phyloP scores from a whole-genome alignment of 2,888 invertebrate species.

The Andrena praecox region DNA sequence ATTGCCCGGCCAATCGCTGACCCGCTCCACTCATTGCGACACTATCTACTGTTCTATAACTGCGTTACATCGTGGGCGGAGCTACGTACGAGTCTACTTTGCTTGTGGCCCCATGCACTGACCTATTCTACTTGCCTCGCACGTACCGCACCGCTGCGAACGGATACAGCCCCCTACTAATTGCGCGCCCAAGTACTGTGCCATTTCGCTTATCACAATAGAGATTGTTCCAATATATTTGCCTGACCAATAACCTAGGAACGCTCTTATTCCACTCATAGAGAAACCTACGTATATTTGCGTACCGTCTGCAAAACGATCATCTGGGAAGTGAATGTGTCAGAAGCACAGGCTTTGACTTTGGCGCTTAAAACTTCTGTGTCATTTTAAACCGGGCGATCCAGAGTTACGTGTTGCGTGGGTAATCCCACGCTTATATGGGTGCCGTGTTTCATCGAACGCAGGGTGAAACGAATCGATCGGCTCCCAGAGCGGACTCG shows the following conservation, averaged over 20 bases:
- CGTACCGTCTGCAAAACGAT: background rate
- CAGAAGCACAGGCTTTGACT: background rate
- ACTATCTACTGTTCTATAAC: background rate
- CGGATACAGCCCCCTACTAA: conserved; percentile 23
- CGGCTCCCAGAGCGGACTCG: background rate
- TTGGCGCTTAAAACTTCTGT: background rate
- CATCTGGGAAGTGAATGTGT: background rate
- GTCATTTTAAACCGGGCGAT: conserved; percentile 16
- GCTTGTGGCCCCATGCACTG: conserved; percentile 5
- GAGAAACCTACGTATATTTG: no score
- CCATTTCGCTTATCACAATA: conserved; percentile 8
- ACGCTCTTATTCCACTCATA: no score
- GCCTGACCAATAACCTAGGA: background rate
- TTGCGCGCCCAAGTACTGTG: conserved; percentile 10
- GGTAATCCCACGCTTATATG: conserved; percentile 27
- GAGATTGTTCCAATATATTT: background rate
- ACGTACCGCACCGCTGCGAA: conserved; percentile 26
- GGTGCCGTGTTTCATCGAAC: conserved; percentile 7
- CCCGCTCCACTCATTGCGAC: background rate
- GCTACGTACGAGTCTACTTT: conserved; percentile 3
- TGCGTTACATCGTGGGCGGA: background rate
- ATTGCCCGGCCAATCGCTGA: background rate
- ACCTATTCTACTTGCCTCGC: conserved; percentile 27
- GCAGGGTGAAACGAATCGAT: conserved; percentile 27
- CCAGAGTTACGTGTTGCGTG: background rate